Base-by-base conservation (phyloP, 2,888 invertebrate species). In the Thalpophila matura region DNA sequence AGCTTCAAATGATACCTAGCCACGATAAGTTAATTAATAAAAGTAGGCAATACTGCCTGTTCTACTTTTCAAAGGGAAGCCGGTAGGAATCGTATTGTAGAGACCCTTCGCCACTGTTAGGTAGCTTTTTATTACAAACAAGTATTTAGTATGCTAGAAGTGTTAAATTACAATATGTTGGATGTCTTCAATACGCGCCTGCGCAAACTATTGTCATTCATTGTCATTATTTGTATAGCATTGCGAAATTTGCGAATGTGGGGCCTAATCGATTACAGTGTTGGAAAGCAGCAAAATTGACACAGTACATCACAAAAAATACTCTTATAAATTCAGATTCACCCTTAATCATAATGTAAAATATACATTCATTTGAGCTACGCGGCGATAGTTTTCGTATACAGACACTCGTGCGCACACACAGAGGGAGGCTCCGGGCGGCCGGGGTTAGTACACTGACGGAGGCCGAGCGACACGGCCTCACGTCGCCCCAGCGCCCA, bases 281-380 rank as follows among this genome's bases (percentile, higher is more conserved):
- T 89, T 86, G 79, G 80, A 79, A 83, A 90, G 88, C 84, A 83
- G 87, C 83, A 81, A 88, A 90, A 87, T 89, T 87, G 88, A 89
- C 85, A 87, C 82, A 74, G 84, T 85, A 86, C 75, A 86, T 87
- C 87, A 88, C 87, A 78, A 89, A 89, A 86, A 89, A 83, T 85
- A 88, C 80, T 83, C 81, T 86, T 88, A 91, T 88, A 91, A 92
- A 92, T 92, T 91, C 91, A 92, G 91, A 91, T 91, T 91, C 89
- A 89, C 89, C 85, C 88, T 87, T 87, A 81, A 81, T 83, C 80
- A 81, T 82, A 84, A 83, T 82, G 85, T 87, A 86, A 86, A 84
- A 86, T 84, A 84, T 87, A 89, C 87, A 89, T 89, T 83, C 84
- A 85, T 90, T 91, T 89, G 90, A 91, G 91, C 91, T 89, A 89